These are phyloP conservation scores for Zoanthus gigantus DNA, from an alignment of 92 coral and sea anemone species.

Conservation along the genomic window DNA sequence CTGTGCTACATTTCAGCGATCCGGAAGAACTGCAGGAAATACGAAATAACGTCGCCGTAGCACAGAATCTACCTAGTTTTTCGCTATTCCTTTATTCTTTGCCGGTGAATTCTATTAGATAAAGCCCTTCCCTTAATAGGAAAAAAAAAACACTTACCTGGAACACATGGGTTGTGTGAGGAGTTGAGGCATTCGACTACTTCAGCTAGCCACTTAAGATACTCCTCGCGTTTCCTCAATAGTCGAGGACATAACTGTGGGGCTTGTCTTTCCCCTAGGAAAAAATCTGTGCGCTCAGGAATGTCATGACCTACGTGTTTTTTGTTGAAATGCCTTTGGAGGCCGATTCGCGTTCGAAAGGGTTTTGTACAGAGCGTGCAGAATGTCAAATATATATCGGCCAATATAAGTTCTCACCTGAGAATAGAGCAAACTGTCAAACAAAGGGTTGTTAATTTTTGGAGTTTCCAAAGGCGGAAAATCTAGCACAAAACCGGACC, in stretches of 20 bases:
- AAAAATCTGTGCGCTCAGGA: not conserved
- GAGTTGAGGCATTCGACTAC: constrained; percentile 53
- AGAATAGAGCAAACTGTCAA: too few relatives aligned
- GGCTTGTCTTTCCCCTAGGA: constrained; percentile 4
- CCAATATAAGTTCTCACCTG: too few relatives aligned
- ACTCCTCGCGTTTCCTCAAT: constrained; percentile 2
- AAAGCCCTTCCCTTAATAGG: constrained; percentile 4
- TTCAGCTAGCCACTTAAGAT: constrained; percentile 41
- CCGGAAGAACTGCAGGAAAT: not conserved
- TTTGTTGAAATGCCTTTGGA: not conserved
- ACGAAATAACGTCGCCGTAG: constrained; percentile 8
- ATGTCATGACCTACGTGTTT: not conserved
- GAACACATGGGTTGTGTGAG: constrained; percentile 59
- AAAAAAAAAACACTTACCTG: constrained; percentile 47
- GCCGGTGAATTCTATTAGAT: not conserved
- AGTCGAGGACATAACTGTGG: constrained; percentile 9
- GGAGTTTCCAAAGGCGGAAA: not conserved
- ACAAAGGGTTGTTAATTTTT: not conserved
- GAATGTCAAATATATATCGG: not conserved
- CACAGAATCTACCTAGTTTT: too few relatives aligned
- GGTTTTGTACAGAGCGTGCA: constrained; percentile 31
- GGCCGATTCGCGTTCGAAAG: not conserved
- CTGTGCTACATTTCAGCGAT: constrained; percentile 21
- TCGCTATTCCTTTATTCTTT: not conserved
- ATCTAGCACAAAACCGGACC: not conserved